These are phyloP conservation scores for Hydropotes inermis DNA, from an alignment of 2,113 vertebrate species.

Conservation along the genomic window DNA sequence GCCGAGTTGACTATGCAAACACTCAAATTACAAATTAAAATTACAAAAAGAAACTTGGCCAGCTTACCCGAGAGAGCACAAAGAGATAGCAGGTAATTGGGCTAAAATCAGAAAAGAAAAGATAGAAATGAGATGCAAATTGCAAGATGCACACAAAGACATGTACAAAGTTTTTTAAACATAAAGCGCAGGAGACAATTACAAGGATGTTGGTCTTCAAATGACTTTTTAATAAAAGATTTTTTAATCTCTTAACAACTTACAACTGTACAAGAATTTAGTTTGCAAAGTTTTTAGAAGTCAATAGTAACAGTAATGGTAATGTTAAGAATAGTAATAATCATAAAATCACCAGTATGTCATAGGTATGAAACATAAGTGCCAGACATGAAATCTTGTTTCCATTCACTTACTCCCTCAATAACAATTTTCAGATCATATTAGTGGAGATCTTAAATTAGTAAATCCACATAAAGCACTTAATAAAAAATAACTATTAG, in stretches of 20 bases:
- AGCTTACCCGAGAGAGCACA: background rate
- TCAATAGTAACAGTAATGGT: background rate
- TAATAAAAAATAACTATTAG: background rate
- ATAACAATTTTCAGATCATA: background rate
- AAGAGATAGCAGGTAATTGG: constrained; percentile 39
- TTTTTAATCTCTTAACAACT: background rate
- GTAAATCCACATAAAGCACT: background rate
- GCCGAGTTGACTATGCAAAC: constrained; percentile 1
- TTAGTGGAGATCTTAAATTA: background rate
- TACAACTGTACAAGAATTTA: background rate
- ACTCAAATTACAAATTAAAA: constrained; percentile 51
- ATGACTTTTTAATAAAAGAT: background rate
- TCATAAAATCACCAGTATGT: background rate
- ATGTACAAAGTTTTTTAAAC: background rate
- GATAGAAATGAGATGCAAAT: constrained; percentile 41
- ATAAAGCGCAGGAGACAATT: background rate
- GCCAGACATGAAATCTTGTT: background rate
- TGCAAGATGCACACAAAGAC: constrained; percentile 24
- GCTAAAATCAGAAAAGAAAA: constrained; percentile 42
- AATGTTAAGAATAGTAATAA: background rate
- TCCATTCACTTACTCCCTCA: background rate
- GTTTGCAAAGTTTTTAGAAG: background rate
- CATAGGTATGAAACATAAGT: background rate
- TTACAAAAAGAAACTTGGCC: constrained; percentile 34
- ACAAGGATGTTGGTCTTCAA: background rate